A percentile compares a stretch with the other conserved stretches of the same genome.
phyloP scores from a whole-genome alignment of 2,113 vertebrate species.

The Hystrix brachyura region DNA sequence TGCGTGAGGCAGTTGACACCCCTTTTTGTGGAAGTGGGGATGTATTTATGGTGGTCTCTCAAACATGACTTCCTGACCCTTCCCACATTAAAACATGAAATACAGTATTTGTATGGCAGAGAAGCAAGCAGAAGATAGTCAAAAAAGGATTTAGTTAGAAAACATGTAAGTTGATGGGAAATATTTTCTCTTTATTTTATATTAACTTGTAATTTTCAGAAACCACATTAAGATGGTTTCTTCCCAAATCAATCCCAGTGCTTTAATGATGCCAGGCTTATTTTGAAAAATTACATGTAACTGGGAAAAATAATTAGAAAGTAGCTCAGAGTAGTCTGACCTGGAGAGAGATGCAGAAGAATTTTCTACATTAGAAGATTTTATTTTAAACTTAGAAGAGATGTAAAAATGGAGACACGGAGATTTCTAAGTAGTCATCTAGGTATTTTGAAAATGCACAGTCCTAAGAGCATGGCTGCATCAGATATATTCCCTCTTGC shows the following conservation, averaged over 20 bases:
- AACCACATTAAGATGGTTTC: not conserved
- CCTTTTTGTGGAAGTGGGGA: fast-evolving
- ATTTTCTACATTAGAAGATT: not conserved
- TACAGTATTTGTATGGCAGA: not conserved
- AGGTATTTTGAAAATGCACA: not conserved
- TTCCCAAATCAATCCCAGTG: not conserved
- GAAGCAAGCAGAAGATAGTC: not conserved
- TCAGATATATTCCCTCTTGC: too few relatives aligned
- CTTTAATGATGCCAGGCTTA: not conserved
- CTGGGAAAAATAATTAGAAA: not conserved
- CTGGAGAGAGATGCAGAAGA: not conserved
- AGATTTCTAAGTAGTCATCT: not conserved
- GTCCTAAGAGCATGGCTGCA: fast-evolving
- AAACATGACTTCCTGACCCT: not conserved
- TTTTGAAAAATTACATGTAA: not conserved
- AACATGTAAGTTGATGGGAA: not conserved
- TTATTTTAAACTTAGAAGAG: not conserved
- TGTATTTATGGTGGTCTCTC: fast-evolving
- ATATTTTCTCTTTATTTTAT: not conserved
- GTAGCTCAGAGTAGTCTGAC: fast-evolving
- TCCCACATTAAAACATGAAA: not conserved
- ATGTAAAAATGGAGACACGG: not conserved
- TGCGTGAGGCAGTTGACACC: fast-evolving
- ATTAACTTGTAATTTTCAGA: not conserved
- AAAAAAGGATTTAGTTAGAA: not conserved